These are phyloP conservation scores for Spodoptera exigua DNA, from an alignment of 2,888 invertebrate species.

Conservation along the genomic window DNA sequence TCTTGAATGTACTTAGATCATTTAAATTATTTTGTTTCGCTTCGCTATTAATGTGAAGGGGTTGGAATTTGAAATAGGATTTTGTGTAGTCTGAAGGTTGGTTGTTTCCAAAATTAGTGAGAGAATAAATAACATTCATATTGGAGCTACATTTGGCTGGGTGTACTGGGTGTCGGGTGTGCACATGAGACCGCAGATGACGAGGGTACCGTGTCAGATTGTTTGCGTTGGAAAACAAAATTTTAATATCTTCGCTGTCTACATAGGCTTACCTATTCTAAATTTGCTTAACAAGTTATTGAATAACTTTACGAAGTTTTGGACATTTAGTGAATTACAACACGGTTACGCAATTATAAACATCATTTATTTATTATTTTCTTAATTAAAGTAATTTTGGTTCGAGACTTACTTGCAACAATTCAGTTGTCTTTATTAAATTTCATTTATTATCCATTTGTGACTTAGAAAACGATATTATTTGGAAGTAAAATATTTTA, in stretches of 20 bases:
- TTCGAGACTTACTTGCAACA: not conserved
- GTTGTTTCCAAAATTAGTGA: conserved; percentile 40
- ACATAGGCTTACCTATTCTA: conserved; percentile 67
- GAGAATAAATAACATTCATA: conserved; percentile 60
- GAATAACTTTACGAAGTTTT: conserved; percentile 52
- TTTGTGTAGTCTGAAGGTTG: conserved; percentile 10
- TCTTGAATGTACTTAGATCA: conserved; percentile 12
- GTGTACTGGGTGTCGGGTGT: conserved; percentile 60
- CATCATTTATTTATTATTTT: conserved; percentile 10
- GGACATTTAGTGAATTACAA: conserved; percentile 45
- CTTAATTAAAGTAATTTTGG: conserved; percentile 4
- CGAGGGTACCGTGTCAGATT: conserved; percentile 72
- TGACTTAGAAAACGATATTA: too few species aligned
- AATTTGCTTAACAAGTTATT: conserved; percentile 61
- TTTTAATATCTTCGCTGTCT: conserved; percentile 76
- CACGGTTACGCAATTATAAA: conserved; percentile 22
- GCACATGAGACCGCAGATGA: conserved; percentile 77
- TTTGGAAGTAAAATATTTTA: too few species aligned
- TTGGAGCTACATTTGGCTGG: conserved; percentile 69
- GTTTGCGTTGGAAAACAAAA: conserved; percentile 73
- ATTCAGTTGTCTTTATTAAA: conserved; percentile 2
- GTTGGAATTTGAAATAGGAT: conserved; percentile 21
- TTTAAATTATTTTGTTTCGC: conserved; percentile 54
- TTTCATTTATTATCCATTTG: not conserved
- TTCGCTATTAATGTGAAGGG: conserved; percentile 10